Conservation (phyloP, 2,113 vertebrate species). For the Mobula hypostoma region DNA sequence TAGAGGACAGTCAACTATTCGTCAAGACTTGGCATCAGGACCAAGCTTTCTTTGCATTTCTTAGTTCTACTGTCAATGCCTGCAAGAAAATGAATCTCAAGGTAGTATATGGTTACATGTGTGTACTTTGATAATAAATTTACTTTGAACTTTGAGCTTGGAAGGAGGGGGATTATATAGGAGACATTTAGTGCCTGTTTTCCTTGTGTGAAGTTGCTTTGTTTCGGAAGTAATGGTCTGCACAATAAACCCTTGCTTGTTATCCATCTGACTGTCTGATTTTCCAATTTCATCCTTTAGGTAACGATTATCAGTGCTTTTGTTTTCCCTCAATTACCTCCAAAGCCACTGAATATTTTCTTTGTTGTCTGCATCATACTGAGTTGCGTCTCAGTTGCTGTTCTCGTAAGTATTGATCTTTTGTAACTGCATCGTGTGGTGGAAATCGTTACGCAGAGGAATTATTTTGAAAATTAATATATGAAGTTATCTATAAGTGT, state of each 20-base stretch:
- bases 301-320: slow-evolving; percentile 75
- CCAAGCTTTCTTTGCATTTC: too few relatives aligned
- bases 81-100: too few relatives aligned
- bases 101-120: too few relatives aligned
- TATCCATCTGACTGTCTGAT: background rate
- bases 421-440: background rate
- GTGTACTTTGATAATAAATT: too few relatives aligned
- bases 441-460: background rate
- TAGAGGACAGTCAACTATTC: too few relatives aligned
- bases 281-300: slow-evolving; percentile 45
- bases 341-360: slow-evolving; percentile 72
- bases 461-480: too few relatives aligned
- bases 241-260: background rate
- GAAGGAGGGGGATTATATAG: background rate
- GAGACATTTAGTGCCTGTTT: background rate
- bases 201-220: background rate
- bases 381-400: slow-evolving; percentile 65
- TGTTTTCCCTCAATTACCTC: slow-evolving; percentile 72
- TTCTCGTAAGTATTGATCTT: slow-evolving; percentile 64
- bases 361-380: slow-evolving; percentile 73
- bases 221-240: background rate
- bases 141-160: background rate
- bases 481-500: too few relatives aligned
- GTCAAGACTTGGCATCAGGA: too few relatives aligned
- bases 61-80: too few relatives aligned